These are phyloP conservation scores for Petrocephalus sullivani DNA, from an alignment of 2,797 vertebrate species.

Conservation along the genomic window DNA sequence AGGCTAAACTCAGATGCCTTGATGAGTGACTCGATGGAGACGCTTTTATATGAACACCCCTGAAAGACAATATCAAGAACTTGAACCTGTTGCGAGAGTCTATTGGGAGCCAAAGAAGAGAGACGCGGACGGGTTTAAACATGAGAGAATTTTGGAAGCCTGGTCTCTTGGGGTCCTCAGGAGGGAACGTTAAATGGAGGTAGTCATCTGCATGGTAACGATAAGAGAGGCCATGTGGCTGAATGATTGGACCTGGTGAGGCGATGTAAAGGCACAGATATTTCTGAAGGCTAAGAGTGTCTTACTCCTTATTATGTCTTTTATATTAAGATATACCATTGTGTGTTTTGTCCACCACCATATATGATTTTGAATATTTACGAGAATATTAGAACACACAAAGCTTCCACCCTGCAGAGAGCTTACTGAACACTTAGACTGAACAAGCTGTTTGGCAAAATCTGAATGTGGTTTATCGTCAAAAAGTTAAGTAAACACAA, in stretches of 20 bases:
- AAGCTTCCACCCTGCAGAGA: neutral
- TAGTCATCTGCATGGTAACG: neutral
- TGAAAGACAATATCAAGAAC: neutral
- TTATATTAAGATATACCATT: neutral
- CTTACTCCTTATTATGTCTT: neutral
- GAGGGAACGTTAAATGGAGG: neutral
- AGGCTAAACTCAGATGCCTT: neutral
- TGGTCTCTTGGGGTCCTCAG: neutral
- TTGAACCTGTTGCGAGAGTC: neutral
- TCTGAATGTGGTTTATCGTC: neutral
- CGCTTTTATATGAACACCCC: neutral
- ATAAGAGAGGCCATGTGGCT: neutral
- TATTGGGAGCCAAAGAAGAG: neutral
- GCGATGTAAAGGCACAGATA: neutral
- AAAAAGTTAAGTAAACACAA: neutral
- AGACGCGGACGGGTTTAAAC: neutral
- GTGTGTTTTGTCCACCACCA: neutral
- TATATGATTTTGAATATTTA: neutral
- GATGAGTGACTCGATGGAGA: neutral
- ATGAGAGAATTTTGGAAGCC: neutral
- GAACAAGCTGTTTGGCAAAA: neutral
- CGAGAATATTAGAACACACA: neutral
- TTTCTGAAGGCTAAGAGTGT: neutral
- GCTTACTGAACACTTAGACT: neutral
- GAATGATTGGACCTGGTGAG: neutral